A percentile compares a stretch with the other conserved stretches of the same genome.
These are phyloP conservation scores for Pangasius larnaudii DNA, from an alignment of 2,797 vertebrate genomes.

Conservation along the genomic window DNA sequence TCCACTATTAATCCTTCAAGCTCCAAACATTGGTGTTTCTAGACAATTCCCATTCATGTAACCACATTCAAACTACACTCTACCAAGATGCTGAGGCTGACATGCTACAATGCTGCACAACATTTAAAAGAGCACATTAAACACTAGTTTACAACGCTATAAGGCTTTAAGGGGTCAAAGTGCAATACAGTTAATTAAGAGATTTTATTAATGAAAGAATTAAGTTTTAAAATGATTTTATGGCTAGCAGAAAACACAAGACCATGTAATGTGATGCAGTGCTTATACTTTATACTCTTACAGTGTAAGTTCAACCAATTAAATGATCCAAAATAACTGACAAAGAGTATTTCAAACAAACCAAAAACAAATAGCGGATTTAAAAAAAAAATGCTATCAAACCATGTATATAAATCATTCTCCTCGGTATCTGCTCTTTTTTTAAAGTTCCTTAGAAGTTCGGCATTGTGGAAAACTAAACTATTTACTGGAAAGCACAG, in stretches of 20 bases:
- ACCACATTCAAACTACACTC: neutral
- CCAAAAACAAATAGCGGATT: slow-evolving; percentile 11
- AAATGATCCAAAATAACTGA: neutral
- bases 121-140: neutral
- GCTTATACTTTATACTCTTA: neutral
- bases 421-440: slow-evolving; percentile 40
- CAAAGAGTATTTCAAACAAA: slow-evolving; percentile 12
- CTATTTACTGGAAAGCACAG: slow-evolving; percentile 56
- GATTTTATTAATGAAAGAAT: neutral
- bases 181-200: neutral
- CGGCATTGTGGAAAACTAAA: slow-evolving; percentile 45
- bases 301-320: neutral
- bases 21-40: neutral
- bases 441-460: slow-evolving; percentile 45
- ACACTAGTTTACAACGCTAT: neutral
- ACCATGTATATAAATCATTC: slow-evolving; percentile 39
- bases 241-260: neutral
- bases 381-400: slow-evolving; percentile 18
- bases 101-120: neutral
- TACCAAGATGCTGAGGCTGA: neutral
- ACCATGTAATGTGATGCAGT: neutral
- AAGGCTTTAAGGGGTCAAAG: neutral
- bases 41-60: neutral
- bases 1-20: neutral
- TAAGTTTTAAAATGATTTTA: neutral